A percentile compares a stretch with the other conserved stretches of the same genome.
These are phyloP conservation scores for Poeciliopsis retropinna DNA, from an alignment of 2,113 vertebrate species.

Conservation along the genomic window DNA sequence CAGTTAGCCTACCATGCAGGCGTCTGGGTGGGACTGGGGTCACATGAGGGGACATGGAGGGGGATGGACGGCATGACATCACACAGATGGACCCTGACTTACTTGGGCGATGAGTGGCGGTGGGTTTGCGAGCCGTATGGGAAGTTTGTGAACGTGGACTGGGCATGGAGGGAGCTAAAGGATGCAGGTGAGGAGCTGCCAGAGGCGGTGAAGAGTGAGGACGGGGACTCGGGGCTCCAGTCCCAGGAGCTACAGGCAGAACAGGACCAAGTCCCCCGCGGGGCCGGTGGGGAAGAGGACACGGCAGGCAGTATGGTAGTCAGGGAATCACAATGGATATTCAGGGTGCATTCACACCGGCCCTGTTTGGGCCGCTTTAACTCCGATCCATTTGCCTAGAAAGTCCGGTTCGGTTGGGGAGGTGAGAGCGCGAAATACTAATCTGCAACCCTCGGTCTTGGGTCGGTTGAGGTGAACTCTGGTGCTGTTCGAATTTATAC, in stretches of 20 bases:
- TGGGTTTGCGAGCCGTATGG: conserved; percentile 77
- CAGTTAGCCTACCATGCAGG: conserved; percentile 55
- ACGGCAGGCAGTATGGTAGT: conserved; percentile 56
- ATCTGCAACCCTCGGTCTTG: too few species aligned
- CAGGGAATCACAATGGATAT: conserved; percentile 60
- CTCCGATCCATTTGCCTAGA: too few species aligned
- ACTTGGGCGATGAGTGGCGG: conserved; percentile 81
- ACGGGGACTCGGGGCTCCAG: conserved; percentile 73
- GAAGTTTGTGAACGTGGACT: conserved; percentile 77
- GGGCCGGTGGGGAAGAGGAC: background rate
- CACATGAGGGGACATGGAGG: background rate
- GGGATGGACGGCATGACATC: conserved; percentile 47
- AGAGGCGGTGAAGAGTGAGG: conserved; percentile 74
- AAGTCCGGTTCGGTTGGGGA: too few species aligned
- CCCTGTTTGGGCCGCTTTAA: too few species aligned
- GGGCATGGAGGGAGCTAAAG: conserved; percentile 80
- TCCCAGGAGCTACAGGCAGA: conserved; percentile 76
- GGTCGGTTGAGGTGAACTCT: too few species aligned
- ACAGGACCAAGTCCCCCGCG: conserved; percentile 45
- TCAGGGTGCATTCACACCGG: background rate
- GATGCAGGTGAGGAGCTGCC: conserved; percentile 79
- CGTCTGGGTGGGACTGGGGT: conserved; percentile 24
- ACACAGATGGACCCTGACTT: conserved; percentile 73
- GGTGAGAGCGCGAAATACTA: too few species aligned
- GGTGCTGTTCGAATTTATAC: too few species aligned